Base-by-base conservation (phyloP, 2,888 invertebrate genomes). In the Desoria tigrina region DNA sequence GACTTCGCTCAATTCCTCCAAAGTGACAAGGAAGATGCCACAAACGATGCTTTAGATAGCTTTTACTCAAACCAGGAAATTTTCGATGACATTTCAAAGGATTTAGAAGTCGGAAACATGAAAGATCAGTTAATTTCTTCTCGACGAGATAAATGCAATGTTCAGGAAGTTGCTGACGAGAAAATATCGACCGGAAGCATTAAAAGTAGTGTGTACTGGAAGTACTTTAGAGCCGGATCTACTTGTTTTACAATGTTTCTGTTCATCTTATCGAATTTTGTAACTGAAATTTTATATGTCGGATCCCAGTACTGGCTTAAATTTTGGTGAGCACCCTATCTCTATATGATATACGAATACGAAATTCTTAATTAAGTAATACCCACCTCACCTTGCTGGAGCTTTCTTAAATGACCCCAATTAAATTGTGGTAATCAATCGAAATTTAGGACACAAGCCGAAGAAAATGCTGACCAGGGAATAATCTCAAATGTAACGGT, bases 231-330 rank as follows among this genome's bases (percentile, higher is more conserved):
- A 66, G 86, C 88, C 2, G 90, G 92, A 56, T 86, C 85, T 2
- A 84, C n/a, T n/a, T 14, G 27, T 64, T 56, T 50, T 27, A 56
- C n/a, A 16, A 4, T 51, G 11, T 45, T 24, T 23, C 6, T 57
- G 6, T 78, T 82, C 7, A 78, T 85, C 55, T 79, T 90, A 23
- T 28, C 86, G 42, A 82, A 88, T 61, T 71, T 90, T 21, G 72
- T 86, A 7, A 88, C 89, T 3, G 91, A 92, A 80, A 78, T 85
- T 24, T 80, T 87, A 60, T 88, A 87, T 63, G 89, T 90, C 49
- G 84, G 86, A 58, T 84, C 86, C 54, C 92, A 92, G 79, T 87
- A 88, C 78, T 91, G 90, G 89, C 84, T 92, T 0, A 87, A 87
- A 1, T 80, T 85, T 76, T 92, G 92, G 92, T 90, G 59, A 58